phyloP scores from a whole-genome alignment of 2,113 vertebrate species.

The Rousettus leschenaultii region DNA sequence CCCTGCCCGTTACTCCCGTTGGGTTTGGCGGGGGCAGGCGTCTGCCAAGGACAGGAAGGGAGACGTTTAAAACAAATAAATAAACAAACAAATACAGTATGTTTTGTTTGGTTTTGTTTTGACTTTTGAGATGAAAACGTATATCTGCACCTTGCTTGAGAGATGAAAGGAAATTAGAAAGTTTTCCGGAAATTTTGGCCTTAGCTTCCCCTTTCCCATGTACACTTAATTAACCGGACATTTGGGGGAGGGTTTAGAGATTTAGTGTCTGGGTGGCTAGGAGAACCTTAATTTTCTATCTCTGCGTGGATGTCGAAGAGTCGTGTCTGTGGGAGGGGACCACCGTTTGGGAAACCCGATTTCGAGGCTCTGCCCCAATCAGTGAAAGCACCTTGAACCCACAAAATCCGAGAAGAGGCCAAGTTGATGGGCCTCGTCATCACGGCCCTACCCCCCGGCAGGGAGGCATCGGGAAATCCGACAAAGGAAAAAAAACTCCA shows the following conservation, averaged over 20 bases:
- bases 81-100: background rate
- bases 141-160: background rate
- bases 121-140: background rate
- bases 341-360: background rate
- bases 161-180: background rate
- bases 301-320: background rate
- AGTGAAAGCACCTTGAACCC: accelerated
- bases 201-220: background rate
- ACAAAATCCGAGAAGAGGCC: background rate
- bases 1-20: accelerated
- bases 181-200: background rate
- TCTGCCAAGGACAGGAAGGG: background rate
- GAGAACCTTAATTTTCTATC: background rate
- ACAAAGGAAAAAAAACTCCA: background rate
- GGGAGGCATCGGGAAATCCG: background rate
- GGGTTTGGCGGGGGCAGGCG: background rate
- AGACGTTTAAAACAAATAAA: background rate
- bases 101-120: background rate
- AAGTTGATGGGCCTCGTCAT: accelerated
- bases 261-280: background rate
- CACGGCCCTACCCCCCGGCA: no score
- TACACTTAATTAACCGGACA: background rate
- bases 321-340: background rate
- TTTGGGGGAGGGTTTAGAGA: background rate
- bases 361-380: background rate